Percentiles rank a stretch among this genome's conserved stretches.
These are phyloP conservation scores for Drosophila recens DNA, from an alignment of 2,888 invertebrate genomes.

Conservation along the genomic window DNA sequence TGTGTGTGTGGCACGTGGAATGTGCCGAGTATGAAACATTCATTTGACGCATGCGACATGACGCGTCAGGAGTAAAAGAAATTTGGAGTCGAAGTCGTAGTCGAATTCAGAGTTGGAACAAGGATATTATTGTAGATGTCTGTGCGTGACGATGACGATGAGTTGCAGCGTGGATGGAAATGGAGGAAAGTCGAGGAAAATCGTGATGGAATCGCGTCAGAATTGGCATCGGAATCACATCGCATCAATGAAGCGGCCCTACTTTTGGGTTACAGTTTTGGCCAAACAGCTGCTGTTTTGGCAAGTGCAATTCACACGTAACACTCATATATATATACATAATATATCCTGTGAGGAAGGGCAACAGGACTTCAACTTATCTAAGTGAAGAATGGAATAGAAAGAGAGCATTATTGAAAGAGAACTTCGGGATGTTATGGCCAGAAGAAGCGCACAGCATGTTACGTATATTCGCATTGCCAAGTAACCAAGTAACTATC, in stretches of 20 bases:
- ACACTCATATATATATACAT: slow-evolving; percentile 59
- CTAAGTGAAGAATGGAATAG: neutral
- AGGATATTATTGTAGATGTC: slow-evolving; percentile 79
- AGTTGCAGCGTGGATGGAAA: slow-evolving; percentile 63
- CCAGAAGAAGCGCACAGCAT: neutral
- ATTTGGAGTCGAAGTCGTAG: slow-evolving; percentile 7
- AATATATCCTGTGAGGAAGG: slow-evolving; percentile 33
- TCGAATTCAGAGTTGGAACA: slow-evolving; percentile 36
- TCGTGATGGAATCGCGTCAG: slow-evolving; percentile 77
- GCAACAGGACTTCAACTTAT: slow-evolving; percentile 6
- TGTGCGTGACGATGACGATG: slow-evolving; percentile 82
- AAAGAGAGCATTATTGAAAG: neutral
- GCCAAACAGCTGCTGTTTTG: slow-evolving; percentile 24
- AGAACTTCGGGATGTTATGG: too few relatives aligned
- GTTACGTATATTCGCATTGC: neutral
- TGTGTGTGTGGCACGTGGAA: slow-evolving; percentile 31
- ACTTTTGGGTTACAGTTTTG: too few relatives aligned
- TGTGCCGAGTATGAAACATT: slow-evolving; percentile 71
- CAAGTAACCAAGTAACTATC: neutral
- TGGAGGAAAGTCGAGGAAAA: slow-evolving; percentile 31
- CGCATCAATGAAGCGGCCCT: slow-evolving; percentile 44
- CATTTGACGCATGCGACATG: slow-evolving; percentile 77
- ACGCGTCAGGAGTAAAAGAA: slow-evolving; percentile 43
- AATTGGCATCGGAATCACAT: slow-evolving; percentile 31
- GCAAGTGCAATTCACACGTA: slow-evolving; percentile 73